A percentile compares a stretch with the other conserved stretches of the same genome.
phyloP scores from a whole-genome alignment of 2,888 invertebrate species.

The Euplexia lucipara region DNA sequence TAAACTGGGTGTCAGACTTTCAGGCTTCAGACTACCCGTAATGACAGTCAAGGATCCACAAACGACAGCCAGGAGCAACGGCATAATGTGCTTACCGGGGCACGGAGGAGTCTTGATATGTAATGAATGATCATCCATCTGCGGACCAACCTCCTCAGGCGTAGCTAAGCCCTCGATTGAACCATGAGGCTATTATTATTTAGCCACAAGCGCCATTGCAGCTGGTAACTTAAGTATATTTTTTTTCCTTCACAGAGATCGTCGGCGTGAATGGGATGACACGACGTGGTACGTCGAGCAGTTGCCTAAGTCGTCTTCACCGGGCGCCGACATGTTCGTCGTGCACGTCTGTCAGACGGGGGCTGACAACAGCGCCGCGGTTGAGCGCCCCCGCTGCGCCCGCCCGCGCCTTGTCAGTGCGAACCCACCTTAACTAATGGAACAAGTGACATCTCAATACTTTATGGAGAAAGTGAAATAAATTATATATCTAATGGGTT shows the following conservation, averaged over 20 bases:
- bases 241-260: conserved; percentile 73
- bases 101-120: too few species aligned
- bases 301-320: conserved; percentile 77
- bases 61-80: too few species aligned
- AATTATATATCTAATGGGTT: conserved; percentile 16
- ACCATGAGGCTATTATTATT: too few species aligned
- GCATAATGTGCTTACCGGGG: too few species aligned
- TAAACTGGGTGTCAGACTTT: too few species aligned
- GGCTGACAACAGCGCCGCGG: conserved; percentile 39
- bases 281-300: conserved; percentile 80
- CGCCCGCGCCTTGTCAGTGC: conserved; percentile 77
- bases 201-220: too few species aligned
- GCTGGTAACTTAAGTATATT: background rate
- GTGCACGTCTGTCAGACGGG: conserved; percentile 75
- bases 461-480: conserved; percentile 31
- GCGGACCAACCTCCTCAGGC: too few species aligned
- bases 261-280: conserved; percentile 79
- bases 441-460: conserved; percentile 26
- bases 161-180: too few species aligned
- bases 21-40: too few species aligned
- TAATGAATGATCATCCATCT: too few species aligned
- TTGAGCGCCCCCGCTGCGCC: conserved; percentile 65
- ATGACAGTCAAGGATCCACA: too few species aligned
- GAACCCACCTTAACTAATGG: conserved; percentile 77
- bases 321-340: conserved; percentile 80